These are phyloP conservation scores for Oophaga pumilio DNA, from an alignment of 2,113 vertebrate genomes.

Conservation along the genomic window DNA sequence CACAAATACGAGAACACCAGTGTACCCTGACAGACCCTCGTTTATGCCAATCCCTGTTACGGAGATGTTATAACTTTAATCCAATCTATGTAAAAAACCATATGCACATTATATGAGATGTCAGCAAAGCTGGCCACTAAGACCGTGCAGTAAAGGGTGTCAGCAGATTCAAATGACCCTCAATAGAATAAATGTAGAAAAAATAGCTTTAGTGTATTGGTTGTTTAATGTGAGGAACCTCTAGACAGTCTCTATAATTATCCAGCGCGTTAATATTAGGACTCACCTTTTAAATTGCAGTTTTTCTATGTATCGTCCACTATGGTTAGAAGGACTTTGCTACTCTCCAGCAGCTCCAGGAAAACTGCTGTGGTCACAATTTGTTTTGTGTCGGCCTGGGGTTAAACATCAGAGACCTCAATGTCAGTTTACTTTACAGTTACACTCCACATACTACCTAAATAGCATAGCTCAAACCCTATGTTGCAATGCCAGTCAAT, in stretches of 20 bases:
- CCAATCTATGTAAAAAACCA: not conserved
- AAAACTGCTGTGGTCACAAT: constrained; percentile 12
- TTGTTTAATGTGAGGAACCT: not conserved
- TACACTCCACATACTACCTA: constrained; percentile 1
- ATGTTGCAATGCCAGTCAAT: not conserved
- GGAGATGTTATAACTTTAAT: not conserved
- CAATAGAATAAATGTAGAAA: not conserved
- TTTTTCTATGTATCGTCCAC: not conserved
- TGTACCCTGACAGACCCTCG: not conserved
- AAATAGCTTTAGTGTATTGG: not conserved
- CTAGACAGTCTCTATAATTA: not conserved
- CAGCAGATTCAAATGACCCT: not conserved
- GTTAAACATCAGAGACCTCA: constrained; percentile 53
- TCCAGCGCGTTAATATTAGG: not conserved
- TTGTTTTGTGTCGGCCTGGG: constrained; percentile 14
- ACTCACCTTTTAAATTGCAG: not conserved
- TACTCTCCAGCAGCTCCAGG: not conserved
- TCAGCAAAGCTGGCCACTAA: not conserved
- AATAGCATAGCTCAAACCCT: not conserved
- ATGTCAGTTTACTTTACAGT: constrained; percentile 53
- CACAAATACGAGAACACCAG: not conserved
- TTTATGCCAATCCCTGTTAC: not conserved
- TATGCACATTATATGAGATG: too few species aligned
- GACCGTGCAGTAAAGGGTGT: not conserved
- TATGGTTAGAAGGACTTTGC: constrained; percentile 29